Base-by-base conservation (phyloP, 2,888 invertebrate genomes). In the Nemotelus nigrinus region DNA sequence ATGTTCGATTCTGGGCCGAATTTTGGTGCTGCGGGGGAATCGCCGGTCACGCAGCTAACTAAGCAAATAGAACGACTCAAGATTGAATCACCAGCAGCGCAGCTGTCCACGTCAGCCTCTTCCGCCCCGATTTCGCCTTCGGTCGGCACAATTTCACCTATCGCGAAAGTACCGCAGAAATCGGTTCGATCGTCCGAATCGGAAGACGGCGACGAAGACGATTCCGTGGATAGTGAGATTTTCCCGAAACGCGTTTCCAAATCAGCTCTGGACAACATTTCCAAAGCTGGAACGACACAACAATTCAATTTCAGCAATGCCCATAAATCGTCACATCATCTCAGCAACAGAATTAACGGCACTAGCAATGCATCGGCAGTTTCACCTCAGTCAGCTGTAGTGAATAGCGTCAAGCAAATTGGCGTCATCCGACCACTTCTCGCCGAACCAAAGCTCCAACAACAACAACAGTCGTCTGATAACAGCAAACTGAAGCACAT, bases 271-370 rank as follows among this genome's bases (percentile, higher is more conserved):
- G 92, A 92, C 83, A 90, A 91, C 82, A 93, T 93, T 82, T 89
- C 92, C 50, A 91, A 90, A 85, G 92, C 92, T 78, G 92, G 93
- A n/a, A 89, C 89, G 77, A 90, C 91, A 39, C 88, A 92, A 82
- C 90, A 92, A 79, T 93, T 84, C 83, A 80, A 82, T 80, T 84
- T 84, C 80, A 82, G 80, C 77, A 78, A 77, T 43, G 77, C 77
- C 45, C 81, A 72, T 25, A 74, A 55, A 41, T 64, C 67, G 8
- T 71, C 71, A 2, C 44, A 8, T 25, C 53, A 45, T 45, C 3
- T n/a, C 10, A 47, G 45, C 60, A 76, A 10, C 48, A 68, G 53
- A 76, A 53, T 76, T 76, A 65, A 64, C 55, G 72, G 64, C 64
- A 77, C 8, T 76, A 76, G 43, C 81, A 81, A 10, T 85, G 86